Evolutionary conservation across 2,888 invertebrate genomes (phyloP), one percentile per base, ranked within the genome.

Genomic region (Dryomyza anilis): DNA sequence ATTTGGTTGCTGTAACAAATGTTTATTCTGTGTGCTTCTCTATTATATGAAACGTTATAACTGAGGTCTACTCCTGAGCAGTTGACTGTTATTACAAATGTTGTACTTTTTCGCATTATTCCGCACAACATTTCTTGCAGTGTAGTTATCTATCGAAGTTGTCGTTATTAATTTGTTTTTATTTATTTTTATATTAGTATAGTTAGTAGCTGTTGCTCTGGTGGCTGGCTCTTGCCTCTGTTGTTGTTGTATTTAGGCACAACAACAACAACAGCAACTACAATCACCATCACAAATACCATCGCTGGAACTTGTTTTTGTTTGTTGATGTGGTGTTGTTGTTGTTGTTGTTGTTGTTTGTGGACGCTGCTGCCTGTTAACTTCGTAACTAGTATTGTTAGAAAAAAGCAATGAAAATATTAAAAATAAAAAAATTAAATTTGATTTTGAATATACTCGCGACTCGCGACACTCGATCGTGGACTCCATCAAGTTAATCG

Each of bases 101-200:
- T n/a, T n/a, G n/a, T n/a, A n/a, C n/a, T n/a, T n/a, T n/a, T n/a
- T n/a, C n/a, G n/a, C n/a, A n/a, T n/a, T n/a, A 45, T n/a, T 33
- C 6, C 33, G 2, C 19, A 45, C 16, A n/a, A n/a, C 19, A 19
- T 57, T 57, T 64, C 19, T 64, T 8, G 12, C 58, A 58, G 64
- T 64, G 64, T 58, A 64, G 25, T 58, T 58, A 58, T 58, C 64
- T 64, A 58, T 58, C 30, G 55, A 64, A 58, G 36, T 58, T 59
- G 53, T 64, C 45, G 64, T 64, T 64, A 64, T 55, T 64, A 64
- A 64, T 59, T 59, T 59, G 58, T 53, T 53, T 64, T 60, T 64
- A 52, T 55, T 64, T 59, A 55, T 61, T 61, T 61, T 60, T 46
- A 53, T 64, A 59, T 66, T 62, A 64, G 55, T 61, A 57, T 33